Base-by-base conservation (phyloP, 2,888 invertebrate genomes). In the Noctua janthe region DNA sequence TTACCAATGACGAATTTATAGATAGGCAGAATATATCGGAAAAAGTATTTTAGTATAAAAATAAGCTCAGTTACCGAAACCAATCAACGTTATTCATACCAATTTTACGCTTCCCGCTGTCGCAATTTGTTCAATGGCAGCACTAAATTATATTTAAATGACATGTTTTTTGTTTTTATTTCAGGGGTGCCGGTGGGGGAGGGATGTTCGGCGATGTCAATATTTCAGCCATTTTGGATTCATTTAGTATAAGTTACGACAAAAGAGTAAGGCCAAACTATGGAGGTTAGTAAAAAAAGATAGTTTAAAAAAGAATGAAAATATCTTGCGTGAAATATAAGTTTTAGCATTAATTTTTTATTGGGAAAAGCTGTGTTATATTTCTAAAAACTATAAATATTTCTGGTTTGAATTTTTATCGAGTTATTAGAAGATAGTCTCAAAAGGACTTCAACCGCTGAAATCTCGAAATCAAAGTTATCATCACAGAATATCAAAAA, bases 211-310 rank as follows among this genome's bases (percentile, higher is more conserved):
- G 98, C 92, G 99, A 99, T 95, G 99, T 99, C 95, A 99, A 99
- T 98, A 99, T 99, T 97, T 99, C 99, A 94, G 99, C 99, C 95
- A 99, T 99, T 95, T 98, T 99, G 97, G 99, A 99, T 97, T 99
- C 99, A 94, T 99, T 99, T 98, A 99, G 99, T 97, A 98, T 98
- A 97, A 99, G 99, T 97, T 99, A 99, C 97, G 99, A 99, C 98
- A 99, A 99, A 98, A 98, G 99, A 98, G 99, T 99, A 98, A 98
- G 99, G 97, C 99, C 99, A 96, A 99, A 99, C 97, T 99, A 99
- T 97, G 99, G 99, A 98, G 99, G 99, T 99, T 92, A 96, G 97
- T 96, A 91, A 71, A 73, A 11, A 74, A 62, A 59, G 1, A 85
- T 56, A 35, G 69, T 62, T 39, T 35, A 2, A 29, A 62, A 29